These are phyloP conservation scores for Leuciscus waleckii DNA, from an alignment of 2,797 vertebrate genomes.

Conservation along the genomic window DNA sequence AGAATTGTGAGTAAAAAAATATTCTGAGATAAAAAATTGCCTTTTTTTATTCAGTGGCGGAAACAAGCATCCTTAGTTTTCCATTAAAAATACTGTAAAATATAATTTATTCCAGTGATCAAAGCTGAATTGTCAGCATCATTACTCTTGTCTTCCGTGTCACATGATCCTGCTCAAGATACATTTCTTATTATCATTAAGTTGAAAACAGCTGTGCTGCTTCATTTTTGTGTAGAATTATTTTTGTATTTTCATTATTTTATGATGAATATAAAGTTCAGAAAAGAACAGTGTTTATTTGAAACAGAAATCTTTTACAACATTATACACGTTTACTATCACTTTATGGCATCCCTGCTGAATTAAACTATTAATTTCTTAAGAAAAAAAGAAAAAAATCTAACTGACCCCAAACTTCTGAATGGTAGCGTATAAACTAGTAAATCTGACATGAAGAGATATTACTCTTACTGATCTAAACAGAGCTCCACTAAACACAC, in stretches of 20 bases:
- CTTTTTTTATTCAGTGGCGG: too few species aligned
- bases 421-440: background rate
- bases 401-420: background rate
- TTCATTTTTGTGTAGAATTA: background rate
- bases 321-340: background rate
- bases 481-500: constrained; percentile 5
- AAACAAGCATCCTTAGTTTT: too few species aligned
- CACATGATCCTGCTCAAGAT: background rate
- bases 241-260: background rate
- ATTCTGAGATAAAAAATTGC: too few species aligned
- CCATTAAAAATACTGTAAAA: background rate
- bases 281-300: background rate
- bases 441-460: background rate
- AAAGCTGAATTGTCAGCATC: background rate
- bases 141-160: background rate
- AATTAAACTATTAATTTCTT: background rate
- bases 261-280: background rate
- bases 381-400: background rate
- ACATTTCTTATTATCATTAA: background rate
- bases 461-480: background rate
- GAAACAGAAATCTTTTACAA: background rate
- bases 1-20: too few species aligned
- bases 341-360: background rate
- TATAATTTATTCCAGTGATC: background rate
- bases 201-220: background rate